A percentile compares a stretch with the other conserved stretches of the same genome.
Evolutionary conservation across 2,888 invertebrate genomes (phyloP).

Genomic region (Papilio protenor): DNA sequence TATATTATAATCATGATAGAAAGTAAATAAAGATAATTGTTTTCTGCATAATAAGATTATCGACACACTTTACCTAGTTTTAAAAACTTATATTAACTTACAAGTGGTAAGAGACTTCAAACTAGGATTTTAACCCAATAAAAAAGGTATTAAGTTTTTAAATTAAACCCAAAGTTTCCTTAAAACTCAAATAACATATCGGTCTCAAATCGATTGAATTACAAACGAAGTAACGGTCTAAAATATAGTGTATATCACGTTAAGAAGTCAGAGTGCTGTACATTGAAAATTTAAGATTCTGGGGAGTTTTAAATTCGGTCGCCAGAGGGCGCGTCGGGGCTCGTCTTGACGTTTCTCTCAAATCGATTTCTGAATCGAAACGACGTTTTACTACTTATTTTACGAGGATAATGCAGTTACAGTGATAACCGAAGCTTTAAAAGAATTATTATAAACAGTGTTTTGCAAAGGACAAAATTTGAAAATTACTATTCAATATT

Average conservation of each 20-base stretch:
- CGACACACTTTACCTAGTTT: too few species aligned
- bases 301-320: conserved; percentile 60
- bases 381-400: conserved; percentile 70
- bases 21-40: too few species aligned
- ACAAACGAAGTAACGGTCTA: conserved; percentile 44
- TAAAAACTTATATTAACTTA: too few species aligned
- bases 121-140: too few species aligned
- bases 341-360: conserved; percentile 50
- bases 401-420: conserved; percentile 59
- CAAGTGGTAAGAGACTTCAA: too few species aligned
- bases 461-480: not conserved
- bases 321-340: conserved; percentile 54
- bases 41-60: too few species aligned
- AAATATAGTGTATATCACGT: conserved; percentile 50
- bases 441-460: not conserved
- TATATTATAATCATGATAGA: too few species aligned
- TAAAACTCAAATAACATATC: conserved; percentile 3
- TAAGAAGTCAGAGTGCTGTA: conserved; percentile 48
- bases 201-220: conserved; percentile 46
- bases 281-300: conserved; percentile 68
- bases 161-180: not conserved
- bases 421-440: conserved; percentile 5
- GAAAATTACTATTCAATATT: not conserved
- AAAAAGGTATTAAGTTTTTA: not conserved
- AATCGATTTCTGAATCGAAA: conserved; percentile 68